Evolutionary conservation across 2,888 invertebrate species (phyloP), one percentile per base, ranked within the genome.

Genomic region (Eubasilissa splendida): DNA sequence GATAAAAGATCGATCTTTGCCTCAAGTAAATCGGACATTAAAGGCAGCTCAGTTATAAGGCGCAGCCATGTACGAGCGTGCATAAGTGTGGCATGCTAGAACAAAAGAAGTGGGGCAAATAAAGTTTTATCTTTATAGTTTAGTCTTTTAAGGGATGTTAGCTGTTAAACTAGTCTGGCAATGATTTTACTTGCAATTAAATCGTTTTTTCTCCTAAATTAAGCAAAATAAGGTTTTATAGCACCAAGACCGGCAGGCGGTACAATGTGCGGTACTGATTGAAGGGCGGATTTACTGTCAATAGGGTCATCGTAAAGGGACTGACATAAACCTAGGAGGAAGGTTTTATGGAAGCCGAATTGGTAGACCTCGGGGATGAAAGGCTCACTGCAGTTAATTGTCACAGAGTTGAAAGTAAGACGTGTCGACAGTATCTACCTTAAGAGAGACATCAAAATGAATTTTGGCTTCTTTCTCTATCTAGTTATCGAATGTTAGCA

Each of bases 241-340:
- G 65, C 33, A 1, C 42, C 42, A 53, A n/a, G 76, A n/a, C 52
- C 59, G 71, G 59, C 22, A 71, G 76, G 68, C 65, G 77, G 79
- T 56, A 63, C 52, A 78, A 70, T 59, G 77, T 4, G 52, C 42
- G 70, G 73, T 56, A 68, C 79, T 83, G 83, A 83, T 83, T 82
- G 82, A 80, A 79, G 82, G 83, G 83, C 71, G 73, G 76, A 63
- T 82, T 82, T 82, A 83, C 76, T 75, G 81, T 76, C 79, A 80
- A 83, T 82, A 82, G 76, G 76, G 42, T 74, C 75, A 54, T 80
- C 83, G 83, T 83, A 83, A 83, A 83, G 83, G 78, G 83, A 82
- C 76, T 42, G 63, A 33, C 76, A 79, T 83, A 78, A 83, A 75
- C 79, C 59, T 33, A 52, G 42, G 33, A 50, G 71, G 71, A 22